phyloP scores from a whole-genome alignment of 2,888 invertebrate genomes.

The Tiliacea aurago region DNA sequence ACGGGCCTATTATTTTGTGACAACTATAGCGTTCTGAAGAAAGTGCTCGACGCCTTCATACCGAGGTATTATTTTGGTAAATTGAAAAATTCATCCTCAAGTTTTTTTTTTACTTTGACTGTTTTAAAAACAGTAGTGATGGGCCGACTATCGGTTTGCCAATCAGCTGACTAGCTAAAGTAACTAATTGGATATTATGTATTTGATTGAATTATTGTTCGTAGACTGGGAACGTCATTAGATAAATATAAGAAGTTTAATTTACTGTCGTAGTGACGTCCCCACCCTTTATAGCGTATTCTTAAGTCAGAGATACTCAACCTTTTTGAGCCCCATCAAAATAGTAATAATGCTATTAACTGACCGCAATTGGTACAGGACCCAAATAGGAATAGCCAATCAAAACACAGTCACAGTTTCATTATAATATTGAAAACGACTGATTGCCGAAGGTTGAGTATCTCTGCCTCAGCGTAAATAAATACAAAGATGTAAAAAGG shows the following conservation, averaged over 20 bases:
- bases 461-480: neutral
- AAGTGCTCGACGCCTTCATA: too few species aligned
- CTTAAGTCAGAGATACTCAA: neutral
- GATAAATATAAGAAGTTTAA: neutral
- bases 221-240: neutral
- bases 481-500: neutral
- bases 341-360: neutral
- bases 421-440: neutral
- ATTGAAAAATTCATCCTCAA: too few species aligned
- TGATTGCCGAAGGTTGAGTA: neutral
- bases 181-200: neutral
- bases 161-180: too few species aligned
- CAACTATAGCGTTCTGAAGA: too few species aligned
- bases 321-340: neutral
- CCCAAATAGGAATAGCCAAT: neutral
- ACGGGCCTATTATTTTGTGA: too few species aligned
- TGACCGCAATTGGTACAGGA: neutral
- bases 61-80: too few species aligned
- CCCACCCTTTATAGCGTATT: neutral
- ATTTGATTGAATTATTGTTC: neutral
- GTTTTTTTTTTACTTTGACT: too few species aligned
- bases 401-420: too few species aligned
- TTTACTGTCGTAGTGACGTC: neutral
- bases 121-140: too few species aligned
- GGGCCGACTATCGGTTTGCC: too few species aligned